A percentile compares a stretch with the other conserved stretches of the same genome.
Conservation (phyloP, 2,113 vertebrate species). For the Protobothrops mucrosquamatus region DNA sequence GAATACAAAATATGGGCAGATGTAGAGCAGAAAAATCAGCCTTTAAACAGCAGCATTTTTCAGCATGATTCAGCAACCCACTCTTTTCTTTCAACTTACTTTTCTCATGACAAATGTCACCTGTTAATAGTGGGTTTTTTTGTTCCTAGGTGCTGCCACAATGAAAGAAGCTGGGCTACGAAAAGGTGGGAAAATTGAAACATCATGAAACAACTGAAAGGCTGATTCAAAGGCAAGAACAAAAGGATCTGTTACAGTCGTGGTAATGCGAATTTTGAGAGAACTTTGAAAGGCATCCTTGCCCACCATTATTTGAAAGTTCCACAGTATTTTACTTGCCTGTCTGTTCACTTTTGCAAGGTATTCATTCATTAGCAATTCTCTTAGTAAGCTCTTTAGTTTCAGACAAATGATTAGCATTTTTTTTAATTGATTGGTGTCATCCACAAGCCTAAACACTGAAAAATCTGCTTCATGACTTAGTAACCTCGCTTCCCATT, state of each 20-base stretch:
- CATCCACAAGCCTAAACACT: conserved; percentile 37
- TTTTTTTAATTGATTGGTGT: conserved; percentile 47
- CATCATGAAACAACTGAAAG: background rate
- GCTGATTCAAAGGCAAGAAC: background rate
- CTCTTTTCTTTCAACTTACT: background rate
- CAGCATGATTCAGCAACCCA: background rate
- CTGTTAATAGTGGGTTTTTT: background rate
- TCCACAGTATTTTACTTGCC: background rate
- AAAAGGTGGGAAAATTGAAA: background rate
- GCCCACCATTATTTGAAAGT: background rate
- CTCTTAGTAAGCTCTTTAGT: conserved; percentile 37
- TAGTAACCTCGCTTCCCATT: conserved; percentile 28
- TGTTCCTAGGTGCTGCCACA: background rate
- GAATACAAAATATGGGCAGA: background rate
- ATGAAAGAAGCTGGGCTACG: background rate
- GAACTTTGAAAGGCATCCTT: background rate
- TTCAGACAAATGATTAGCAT: conserved; percentile 50
- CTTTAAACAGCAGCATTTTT: background rate
- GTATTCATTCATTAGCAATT: conserved; percentile 38
- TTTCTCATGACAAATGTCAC: background rate
- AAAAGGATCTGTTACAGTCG: background rate
- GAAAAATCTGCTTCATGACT: conserved; percentile 27
- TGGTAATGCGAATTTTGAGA: background rate
- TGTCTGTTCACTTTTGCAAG: conserved; percentile 26
- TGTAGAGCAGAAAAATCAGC: background rate